phyloP scores from a whole-genome alignment of 2,888 invertebrate species.

The Drosophila anomalata region DNA sequence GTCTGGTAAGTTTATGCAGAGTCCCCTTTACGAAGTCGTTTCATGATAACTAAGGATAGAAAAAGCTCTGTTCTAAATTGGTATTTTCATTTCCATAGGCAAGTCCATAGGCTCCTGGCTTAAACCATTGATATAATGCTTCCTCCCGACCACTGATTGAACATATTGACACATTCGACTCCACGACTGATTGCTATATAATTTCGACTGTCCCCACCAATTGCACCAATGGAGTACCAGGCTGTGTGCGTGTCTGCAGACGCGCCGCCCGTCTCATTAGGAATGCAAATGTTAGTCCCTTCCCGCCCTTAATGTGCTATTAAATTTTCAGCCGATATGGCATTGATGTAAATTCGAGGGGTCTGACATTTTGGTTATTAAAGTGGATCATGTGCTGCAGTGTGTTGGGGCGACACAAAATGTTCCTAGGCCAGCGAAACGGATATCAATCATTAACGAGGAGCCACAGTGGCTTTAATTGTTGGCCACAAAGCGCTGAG shows the following conservation, averaged over 20 bases:
- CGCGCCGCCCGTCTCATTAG: conserved; percentile 33
- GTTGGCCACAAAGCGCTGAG: conserved; percentile 32
- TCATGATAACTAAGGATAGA: not conserved
- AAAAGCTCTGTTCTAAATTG: too few relatives aligned
- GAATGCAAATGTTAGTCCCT: conserved; percentile 47
- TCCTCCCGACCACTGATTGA: conserved; percentile 1
- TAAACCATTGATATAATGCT: not conserved
- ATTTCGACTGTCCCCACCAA: conserved; percentile 59
- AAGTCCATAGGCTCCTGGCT: not conserved
- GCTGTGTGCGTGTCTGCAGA: conserved; percentile 3
- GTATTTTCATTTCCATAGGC: too few relatives aligned
- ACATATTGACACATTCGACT: conserved; percentile 45
- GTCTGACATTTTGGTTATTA: conserved; percentile 34
- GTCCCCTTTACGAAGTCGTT: not conserved
- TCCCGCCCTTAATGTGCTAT: conserved; percentile 45
- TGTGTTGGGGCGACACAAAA: conserved; percentile 15
- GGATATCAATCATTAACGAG: conserved; percentile 47
- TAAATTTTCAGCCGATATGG: conserved; percentile 46
- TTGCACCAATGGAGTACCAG: conserved; percentile 22
- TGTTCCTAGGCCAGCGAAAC: conserved; percentile 31
- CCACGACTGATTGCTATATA: conserved; percentile 63
- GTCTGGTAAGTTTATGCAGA: not conserved
- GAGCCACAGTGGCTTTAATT: conserved; percentile 23
- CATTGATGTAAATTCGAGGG: conserved; percentile 46
- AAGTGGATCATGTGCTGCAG: conserved; percentile 19